Conservation (phyloP, 2,888 invertebrate species). For the Esperia sulphurella region DNA sequence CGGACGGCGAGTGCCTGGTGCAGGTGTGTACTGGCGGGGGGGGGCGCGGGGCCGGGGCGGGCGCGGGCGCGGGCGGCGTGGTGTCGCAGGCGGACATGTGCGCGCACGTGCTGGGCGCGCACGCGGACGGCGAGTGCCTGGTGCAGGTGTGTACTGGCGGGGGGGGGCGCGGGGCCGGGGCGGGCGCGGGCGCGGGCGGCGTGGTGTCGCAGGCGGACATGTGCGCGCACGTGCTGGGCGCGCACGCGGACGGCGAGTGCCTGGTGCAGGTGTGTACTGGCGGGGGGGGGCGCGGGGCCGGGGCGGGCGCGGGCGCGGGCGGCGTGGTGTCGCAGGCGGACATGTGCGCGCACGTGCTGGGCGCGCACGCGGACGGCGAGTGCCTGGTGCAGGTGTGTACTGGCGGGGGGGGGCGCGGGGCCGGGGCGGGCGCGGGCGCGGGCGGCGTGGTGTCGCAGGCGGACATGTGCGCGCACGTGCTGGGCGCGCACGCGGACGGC, state of each 20-base stretch:
- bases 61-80: conserved; percentile 39
- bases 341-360: conserved; percentile 89
- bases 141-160: conserved; percentile 55
- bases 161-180: no score
- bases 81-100: conserved; percentile 92
- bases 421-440: conserved; percentile 25
- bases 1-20: conserved; percentile 52
- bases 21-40: conserved; percentile 53
- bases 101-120: conserved; percentile 86
- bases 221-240: no score
- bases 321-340: conserved; percentile 88
- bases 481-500: conserved; percentile 80
- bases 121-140: conserved; percentile 58
- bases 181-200: no score
- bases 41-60: conserved; percentile 29
- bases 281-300: no score
- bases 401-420: no score
- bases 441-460: conserved; percentile 84
- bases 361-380: conserved; percentile 73
- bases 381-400: conserved; percentile 54
- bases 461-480: conserved; percentile 90
- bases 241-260: no score
- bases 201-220: no score
- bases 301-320: no score
- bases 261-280: no score